Evolutionary conservation across 2,113 vertebrate species (phyloP).

Genomic region (Petaurus breviceps): DNA sequence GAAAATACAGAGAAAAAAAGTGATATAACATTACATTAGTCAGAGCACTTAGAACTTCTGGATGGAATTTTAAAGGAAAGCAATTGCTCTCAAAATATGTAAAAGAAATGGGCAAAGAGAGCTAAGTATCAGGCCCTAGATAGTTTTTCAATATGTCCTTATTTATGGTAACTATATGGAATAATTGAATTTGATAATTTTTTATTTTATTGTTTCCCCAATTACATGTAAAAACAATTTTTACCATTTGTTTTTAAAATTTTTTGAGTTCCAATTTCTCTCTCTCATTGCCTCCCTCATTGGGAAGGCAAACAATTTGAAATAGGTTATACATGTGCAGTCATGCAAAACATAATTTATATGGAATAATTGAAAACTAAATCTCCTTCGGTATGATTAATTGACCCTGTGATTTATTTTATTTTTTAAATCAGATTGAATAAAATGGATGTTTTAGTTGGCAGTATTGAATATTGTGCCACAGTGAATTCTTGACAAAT

Average conservation of each 20-base stretch:
- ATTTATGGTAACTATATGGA: background rate
- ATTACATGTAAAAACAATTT: too few relatives aligned
- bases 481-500: constrained; percentile 7
- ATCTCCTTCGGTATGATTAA: background rate
- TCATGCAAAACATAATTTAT: constrained; percentile 25
- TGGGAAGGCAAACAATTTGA: too few relatives aligned
- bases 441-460: background rate
- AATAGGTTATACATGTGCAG: background rate
- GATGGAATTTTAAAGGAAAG: background rate
- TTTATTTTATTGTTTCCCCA: too few relatives aligned
- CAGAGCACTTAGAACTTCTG: constrained; percentile 16
- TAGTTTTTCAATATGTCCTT: background rate
- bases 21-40: background rate
- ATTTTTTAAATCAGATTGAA: background rate
- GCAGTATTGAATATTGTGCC: background rate
- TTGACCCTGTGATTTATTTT: background rate
- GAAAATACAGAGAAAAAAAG: background rate
- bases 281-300: too few relatives aligned
- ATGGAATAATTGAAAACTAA: constrained; percentile 13
- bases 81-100: background rate
- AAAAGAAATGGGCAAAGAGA: background rate
- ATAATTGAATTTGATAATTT: background rate
- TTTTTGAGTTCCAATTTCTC: too few relatives aligned
- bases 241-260: too few relatives aligned
- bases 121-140: background rate